phyloP scores from a whole-genome alignment of 2,888 invertebrate species.

The Tachystola acroxantha region DNA sequence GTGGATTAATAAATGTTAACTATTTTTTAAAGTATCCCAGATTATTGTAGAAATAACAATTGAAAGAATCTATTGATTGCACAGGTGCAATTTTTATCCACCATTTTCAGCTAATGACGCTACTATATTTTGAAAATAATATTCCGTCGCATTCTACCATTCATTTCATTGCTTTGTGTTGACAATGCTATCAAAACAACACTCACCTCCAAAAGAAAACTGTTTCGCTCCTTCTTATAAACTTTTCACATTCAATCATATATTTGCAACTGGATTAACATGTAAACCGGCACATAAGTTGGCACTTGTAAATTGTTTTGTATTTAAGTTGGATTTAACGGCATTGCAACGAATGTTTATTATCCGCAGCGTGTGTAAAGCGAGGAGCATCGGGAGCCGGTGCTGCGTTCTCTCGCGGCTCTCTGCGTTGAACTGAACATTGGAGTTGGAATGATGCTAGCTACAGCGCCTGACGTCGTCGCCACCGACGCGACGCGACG shows the following conservation, averaged over 20 bases:
- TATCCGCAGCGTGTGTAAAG: constrained; percentile 20
- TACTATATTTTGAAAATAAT: constrained; percentile 31
- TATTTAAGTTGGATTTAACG: constrained; percentile 27
- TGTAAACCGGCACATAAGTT: constrained; percentile 19
- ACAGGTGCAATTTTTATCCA: constrained; percentile 5
- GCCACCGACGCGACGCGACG: constrained; percentile 1
- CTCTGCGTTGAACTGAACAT: constrained; percentile 18
- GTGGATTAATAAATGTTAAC: not conserved
- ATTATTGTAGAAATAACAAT: too few species aligned
- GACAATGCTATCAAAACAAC: constrained; percentile 29
- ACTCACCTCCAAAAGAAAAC: constrained; percentile 30
- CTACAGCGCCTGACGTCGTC: constrained; percentile 3
- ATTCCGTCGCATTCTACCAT: constrained; percentile 24
- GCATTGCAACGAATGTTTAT: constrained; percentile 30
- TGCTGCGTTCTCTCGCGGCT: constrained; percentile 17
- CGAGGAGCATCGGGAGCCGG: constrained; percentile 19
- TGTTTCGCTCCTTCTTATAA: constrained; percentile 3
- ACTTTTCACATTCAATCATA: constrained; percentile 6
- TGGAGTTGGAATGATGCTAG: not conserved
- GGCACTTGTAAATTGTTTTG: constrained; percentile 22
- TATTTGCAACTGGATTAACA: constrained; percentile 16
- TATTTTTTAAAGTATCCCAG: too few species aligned
- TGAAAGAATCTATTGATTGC: too few species aligned
- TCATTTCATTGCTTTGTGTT: constrained; percentile 23
- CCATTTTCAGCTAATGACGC: constrained; percentile 9